Evolutionary conservation across 2,888 invertebrate species (phyloP).

Genomic region (Eudemis profundana): DNA sequence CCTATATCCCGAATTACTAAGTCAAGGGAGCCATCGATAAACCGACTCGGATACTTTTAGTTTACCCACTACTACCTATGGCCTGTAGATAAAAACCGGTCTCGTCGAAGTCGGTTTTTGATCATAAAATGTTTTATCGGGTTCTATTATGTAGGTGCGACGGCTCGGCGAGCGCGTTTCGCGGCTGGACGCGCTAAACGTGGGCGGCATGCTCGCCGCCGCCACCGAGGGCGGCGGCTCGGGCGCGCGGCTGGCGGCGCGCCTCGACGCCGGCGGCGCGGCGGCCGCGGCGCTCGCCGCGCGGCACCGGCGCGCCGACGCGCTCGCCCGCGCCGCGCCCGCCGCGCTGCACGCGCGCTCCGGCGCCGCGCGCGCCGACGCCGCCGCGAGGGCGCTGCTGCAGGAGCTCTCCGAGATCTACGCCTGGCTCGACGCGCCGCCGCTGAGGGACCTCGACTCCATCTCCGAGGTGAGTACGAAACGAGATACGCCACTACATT

Average conservation of each 20-base stretch:
- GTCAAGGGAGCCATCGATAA: too few relatives aligned
- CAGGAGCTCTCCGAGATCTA: conserved; percentile 89
- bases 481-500: too few relatives aligned
- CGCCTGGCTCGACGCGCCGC: conserved; percentile 72
- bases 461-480: conserved; percentile 58
- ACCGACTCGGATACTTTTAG: too few relatives aligned
- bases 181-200: conserved; percentile 87
- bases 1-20: too few relatives aligned
- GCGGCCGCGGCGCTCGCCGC: conserved; percentile 64
- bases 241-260: conserved; percentile 88
- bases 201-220: conserved; percentile 90
- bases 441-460: conserved; percentile 66
- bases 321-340: conserved; percentile 80
- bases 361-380: conserved; percentile 87
- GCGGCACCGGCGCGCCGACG: conserved; percentile 85
- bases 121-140: not conserved
- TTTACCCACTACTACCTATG: too few relatives aligned
- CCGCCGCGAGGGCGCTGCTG: conserved; percentile 92
- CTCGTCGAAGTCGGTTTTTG: too few relatives aligned
- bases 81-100: too few relatives aligned
- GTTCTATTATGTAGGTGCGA: conserved; percentile 61
- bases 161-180: conserved; percentile 93
- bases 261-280: conserved; percentile 81
- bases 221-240: conserved; percentile 89
- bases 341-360: conserved; percentile 57